These are phyloP conservation scores for Danio albolineatus DNA, from an alignment of 2,797 vertebrate species.

Conservation along the genomic window DNA sequence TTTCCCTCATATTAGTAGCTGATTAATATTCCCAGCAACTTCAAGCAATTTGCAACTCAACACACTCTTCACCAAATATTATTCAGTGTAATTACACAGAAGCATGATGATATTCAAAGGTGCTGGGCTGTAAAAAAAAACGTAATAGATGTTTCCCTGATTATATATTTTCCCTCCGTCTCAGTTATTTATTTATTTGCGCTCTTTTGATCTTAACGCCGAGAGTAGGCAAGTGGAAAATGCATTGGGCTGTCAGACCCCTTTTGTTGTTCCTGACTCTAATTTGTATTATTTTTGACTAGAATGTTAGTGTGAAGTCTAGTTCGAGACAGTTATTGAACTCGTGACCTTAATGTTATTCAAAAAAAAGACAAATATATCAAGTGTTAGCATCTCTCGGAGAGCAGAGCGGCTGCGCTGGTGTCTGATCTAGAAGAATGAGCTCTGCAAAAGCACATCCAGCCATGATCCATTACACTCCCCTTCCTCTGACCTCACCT, in stretches of 20 bases:
- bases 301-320: conserved; percentile 4
- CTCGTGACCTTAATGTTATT: conserved; percentile 9
- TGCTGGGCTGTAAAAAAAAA: conserved; percentile 43
- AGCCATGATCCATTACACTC: conserved; percentile 40
- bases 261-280: conserved; percentile 5
- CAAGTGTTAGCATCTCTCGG: conserved; percentile 10
- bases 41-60: conserved; percentile 49
- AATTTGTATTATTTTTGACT: conserved; percentile 35
- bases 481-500: conserved; percentile 46
- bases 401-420: not conserved
- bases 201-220: conserved; percentile 41
- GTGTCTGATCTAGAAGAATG: conserved; percentile 31
- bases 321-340: conserved; percentile 29
- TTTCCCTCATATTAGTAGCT: conserved; percentile 33
- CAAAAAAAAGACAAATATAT: conserved; percentile 1
- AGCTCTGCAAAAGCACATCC: conserved; percentile 32
- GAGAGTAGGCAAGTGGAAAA: conserved; percentile 35
- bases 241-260: conserved; percentile 15
- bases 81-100: conserved; percentile 69
- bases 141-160: conserved; percentile 58
- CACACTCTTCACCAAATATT: conserved; percentile 71
- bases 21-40: conserved; percentile 44
- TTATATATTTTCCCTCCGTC: conserved; percentile 55
- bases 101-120: conserved; percentile 65
- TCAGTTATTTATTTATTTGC: conserved; percentile 55